Evolutionary conservation across 2,797 vertebrate species (phyloP), one percentile per base, ranked within the genome.

Genomic region (Siniperca undulata): DNA sequence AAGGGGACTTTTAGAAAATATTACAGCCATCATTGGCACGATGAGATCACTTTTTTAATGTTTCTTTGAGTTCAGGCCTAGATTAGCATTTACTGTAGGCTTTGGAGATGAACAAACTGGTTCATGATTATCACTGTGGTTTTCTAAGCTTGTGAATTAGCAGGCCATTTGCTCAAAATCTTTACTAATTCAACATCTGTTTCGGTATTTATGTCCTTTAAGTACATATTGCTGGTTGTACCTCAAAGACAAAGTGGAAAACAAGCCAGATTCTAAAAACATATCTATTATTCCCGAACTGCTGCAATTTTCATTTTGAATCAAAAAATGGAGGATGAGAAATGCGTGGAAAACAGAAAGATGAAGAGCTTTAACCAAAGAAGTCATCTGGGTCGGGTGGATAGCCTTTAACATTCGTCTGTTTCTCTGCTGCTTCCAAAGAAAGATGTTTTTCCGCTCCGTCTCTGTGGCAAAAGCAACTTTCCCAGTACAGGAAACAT

Each of bases 401-500:
- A 80, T 79, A n/a, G 86, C 85, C 61, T 86, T 86, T 71, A 81
- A 84, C 78, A 85, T 90, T 91, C 84, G 88, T 89, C 86, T 88
- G 58, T 88, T 90, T 89, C 84, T 88, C 27, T 53, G 65, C 86
- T 82, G 78, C 74, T 84, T 81, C 87, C 85, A 89, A 70, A 89
- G 82, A 87, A 82, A 84, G 77, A 91, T 90, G 89, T 92, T 93
- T 92, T 92, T 78, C 84, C 91, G 89, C 87, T 91, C 74, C 78
- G 91, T 93, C 91, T 83, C 90, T 91, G 91, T 93, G 89, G 93
- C 90, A 92, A 94, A 93, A 82, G 85, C 83, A 88, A 88, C 81
- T 83, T 93, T 93, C 86, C 79, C 88, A 84, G 77, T 75, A 82
- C 77, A 89, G 81, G 81, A 90, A 86, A 85, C 82, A 91, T 69